Evolutionary conservation across 2,113 vertebrate genomes (phyloP), one percentile per base, ranked within the genome.

Genomic region (Steatornis caripensis): DNA sequence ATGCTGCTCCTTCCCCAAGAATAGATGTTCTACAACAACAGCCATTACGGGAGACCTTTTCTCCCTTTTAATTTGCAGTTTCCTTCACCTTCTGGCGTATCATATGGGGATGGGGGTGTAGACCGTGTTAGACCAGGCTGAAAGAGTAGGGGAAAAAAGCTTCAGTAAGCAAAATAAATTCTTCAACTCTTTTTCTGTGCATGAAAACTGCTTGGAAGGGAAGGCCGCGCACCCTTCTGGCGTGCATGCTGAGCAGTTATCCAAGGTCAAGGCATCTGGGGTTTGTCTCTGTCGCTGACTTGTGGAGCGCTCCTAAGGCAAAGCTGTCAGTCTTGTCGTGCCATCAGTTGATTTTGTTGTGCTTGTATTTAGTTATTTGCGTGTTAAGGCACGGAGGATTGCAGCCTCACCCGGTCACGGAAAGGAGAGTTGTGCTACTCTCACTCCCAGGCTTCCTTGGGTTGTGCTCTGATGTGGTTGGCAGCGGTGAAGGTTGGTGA

Each of bases 371-470:
- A 32, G 21, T 30, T 51, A 27, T 29, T 51, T 26, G 39, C 24
- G 2, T 4, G 19, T 24, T 27, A 37, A 54, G 1, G 2, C 7
- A 3, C 6, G 0, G 6, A 39, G 75, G 68, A 17, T 12, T 3
- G 18, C 32, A 16, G 15, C 23, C 49, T 55, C 11, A 24, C 32
- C 76, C 20, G 22, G 15, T 37, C 8, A 18, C 1, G 4, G 53
- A 17, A 43, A 26, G 74, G 19, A 10, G 24, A 23, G 14, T 30
- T 2, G 8, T 14, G 34, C 51, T 20, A 17, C 24, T n/a, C 37
- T 46, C 4, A 1, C 60, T 77, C 68, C 34, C 48, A 12, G 32
- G 12, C 32, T 48, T 12, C 51, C 51, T n/a, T 34, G 23, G 7
- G 49, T 45, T 46, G 48, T 12, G 4, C 36, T 41, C 57, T 9